These are phyloP conservation scores for Ectropis grisescens DNA, from an alignment of 1,140 invertebrate species.

Conservation along the genomic window DNA sequence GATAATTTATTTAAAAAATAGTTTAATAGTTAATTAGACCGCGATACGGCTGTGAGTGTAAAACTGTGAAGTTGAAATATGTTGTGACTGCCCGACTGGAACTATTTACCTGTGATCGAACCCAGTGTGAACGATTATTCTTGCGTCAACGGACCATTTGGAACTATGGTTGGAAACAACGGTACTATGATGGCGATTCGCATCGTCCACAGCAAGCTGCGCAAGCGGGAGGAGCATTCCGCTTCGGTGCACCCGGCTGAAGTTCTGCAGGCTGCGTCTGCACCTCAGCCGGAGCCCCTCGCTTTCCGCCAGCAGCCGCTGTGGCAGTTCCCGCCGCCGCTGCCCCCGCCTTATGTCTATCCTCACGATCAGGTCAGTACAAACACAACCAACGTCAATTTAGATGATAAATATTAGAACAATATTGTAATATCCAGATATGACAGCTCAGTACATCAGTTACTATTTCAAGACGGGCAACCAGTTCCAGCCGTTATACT, in stretches of 20 bases:
- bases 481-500: conserved; percentile 41
- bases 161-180: conserved; percentile 82
- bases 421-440: conserved; percentile 3
- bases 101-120: conserved; percentile 60
- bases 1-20: conserved; percentile 69
- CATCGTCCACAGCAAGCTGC: conserved; percentile 89
- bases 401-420: conserved; percentile 1
- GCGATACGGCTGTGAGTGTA: conserved; percentile 65
- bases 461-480: conserved; percentile 23
- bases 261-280: conserved; percentile 72
- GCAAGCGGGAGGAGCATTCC: conserved; percentile 83
- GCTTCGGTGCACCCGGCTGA: conserved; percentile 76
- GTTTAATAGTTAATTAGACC: conserved; percentile 56
- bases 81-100: conserved; percentile 67
- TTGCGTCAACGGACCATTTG: conserved; percentile 49
- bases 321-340: conserved; percentile 85
- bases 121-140: conserved; percentile 60
- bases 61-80: conserved; percentile 57
- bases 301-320: conserved; percentile 77
- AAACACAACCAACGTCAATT: conserved; percentile 5
- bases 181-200: conserved; percentile 87
- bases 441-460: conserved; percentile 11
- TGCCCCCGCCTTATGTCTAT: conserved; percentile 81
- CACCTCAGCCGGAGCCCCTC: conserved; percentile 53
- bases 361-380: conserved; percentile 81